Conservation (phyloP, 2,113 vertebrate genomes). For the Kryptolebias marmoratus region DNA sequence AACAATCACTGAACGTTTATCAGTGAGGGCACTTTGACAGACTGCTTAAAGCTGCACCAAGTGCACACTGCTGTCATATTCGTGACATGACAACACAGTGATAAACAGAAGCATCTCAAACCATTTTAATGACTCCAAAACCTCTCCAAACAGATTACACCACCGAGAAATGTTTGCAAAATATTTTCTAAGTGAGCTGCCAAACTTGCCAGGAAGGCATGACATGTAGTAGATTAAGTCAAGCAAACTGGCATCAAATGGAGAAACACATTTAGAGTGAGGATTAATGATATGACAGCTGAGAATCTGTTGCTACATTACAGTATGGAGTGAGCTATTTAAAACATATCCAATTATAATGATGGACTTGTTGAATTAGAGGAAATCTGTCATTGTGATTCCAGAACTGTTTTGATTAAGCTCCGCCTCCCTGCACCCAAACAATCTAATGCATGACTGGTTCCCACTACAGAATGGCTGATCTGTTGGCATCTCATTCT, state of each 20-base stretch:
- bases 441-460: neutral
- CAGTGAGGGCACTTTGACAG: slow-evolving; percentile 19
- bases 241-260: neutral
- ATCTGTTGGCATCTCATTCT: no score
- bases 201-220: neutral
- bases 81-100: slow-evolving; percentile 1
- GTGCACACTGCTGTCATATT: slow-evolving; percentile 6
- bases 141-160: slow-evolving; percentile 12
- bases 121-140: slow-evolving; percentile 17
- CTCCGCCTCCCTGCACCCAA: neutral
- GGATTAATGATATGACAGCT: neutral
- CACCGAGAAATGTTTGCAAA: slow-evolving; percentile 1
- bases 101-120: neutral
- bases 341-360: neutral
- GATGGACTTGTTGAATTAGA: neutral
- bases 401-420: neutral
- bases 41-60: slow-evolving; percentile 4
- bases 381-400: neutral
- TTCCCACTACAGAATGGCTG: no score
- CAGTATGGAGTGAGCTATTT: no score
- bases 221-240: neutral
- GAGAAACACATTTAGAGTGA: neutral
- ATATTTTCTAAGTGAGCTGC: neutral
- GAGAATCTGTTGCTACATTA: neutral
- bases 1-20: slow-evolving; percentile 15